These are phyloP conservation scores for Rutpela maculata DNA, from an alignment of 2,888 invertebrate genomes.

Conservation along the genomic window DNA sequence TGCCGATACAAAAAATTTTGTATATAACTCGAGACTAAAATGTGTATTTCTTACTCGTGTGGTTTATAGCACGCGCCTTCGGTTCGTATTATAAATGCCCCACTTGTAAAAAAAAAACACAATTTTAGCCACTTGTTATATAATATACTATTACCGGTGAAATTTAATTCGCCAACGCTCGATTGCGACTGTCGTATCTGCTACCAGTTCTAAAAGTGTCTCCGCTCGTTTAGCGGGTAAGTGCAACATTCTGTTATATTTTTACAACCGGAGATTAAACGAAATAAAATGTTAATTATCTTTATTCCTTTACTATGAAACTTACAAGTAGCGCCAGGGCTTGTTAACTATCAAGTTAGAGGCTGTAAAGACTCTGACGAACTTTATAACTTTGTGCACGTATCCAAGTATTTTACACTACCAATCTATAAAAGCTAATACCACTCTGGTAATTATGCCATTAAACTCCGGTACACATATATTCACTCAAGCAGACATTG, in stretches of 20 bases:
- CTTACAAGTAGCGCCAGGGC: conserved; percentile 22
- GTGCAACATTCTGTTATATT: conserved; percentile 15
- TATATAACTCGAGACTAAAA: no score
- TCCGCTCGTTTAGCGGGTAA: not conserved
- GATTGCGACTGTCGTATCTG: not conserved
- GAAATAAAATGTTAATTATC: conserved; percentile 39
- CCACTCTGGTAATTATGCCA: conserved; percentile 52
- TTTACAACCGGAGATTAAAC: conserved; percentile 27
- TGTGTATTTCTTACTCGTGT: no score
- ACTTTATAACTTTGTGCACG: conserved; percentile 44
- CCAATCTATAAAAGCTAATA: conserved; percentile 50
- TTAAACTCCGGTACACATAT: conserved; percentile 44
- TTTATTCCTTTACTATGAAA: conserved; percentile 19
- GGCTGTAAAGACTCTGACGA: conserved; percentile 37
- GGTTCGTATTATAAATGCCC: no score
- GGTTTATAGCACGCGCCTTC: no score
- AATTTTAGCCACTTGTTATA: no score
- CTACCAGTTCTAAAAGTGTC: not conserved
- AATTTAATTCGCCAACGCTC: no score
- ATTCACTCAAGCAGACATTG: conserved; percentile 16
- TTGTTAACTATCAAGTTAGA: conserved; percentile 33
- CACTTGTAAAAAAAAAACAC: no score
- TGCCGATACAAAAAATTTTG: no score
- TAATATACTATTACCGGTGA: no score
- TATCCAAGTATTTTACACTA: conserved; percentile 39